These are phyloP conservation scores for Pollachius pollachius DNA, from an alignment of 2,113 vertebrate species.

Conservation along the genomic window DNA sequence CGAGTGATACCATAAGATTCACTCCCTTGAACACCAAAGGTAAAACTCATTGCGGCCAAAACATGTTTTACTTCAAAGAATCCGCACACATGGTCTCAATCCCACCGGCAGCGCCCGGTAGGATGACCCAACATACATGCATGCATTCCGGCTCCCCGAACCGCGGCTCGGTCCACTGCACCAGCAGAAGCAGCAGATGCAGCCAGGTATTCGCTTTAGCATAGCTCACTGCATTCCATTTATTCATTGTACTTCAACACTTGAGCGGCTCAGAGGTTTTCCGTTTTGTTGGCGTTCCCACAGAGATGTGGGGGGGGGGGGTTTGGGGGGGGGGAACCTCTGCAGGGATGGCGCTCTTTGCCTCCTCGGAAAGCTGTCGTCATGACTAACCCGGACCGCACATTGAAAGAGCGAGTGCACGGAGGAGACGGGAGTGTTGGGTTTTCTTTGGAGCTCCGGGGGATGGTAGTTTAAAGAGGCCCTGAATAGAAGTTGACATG, in stretches of 20 bases:
- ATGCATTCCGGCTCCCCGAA: not conserved
- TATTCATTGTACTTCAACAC: not conserved
- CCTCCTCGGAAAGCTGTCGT: conserved; percentile 25
- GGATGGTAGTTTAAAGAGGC: not conserved
- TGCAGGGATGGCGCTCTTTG: not conserved
- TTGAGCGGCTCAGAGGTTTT: not conserved
- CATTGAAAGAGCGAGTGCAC: not conserved
- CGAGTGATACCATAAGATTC: too few relatives aligned
- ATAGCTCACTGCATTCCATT: not conserved
- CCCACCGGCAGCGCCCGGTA: not conserved
- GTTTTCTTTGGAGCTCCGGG: not conserved
- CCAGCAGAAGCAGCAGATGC: not conserved
- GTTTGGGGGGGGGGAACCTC: not conserved
- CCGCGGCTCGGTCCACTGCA: not conserved
- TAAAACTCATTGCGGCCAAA: not conserved
- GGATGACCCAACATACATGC: too few relatives aligned
- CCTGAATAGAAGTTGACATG: not conserved
- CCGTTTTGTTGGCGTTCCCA: not conserved
- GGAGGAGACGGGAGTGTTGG: too few relatives aligned
- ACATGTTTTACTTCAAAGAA: not conserved
- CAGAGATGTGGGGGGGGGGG: not conserved
- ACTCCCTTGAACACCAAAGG: too few relatives aligned
- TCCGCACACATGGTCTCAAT: not conserved
- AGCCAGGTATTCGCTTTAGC: not conserved
- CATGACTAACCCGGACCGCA: conserved; percentile 19